These are phyloP conservation scores for Addax nasomaculatus DNA, from an alignment of 2,113 vertebrate genomes.

Conservation along the genomic window DNA sequence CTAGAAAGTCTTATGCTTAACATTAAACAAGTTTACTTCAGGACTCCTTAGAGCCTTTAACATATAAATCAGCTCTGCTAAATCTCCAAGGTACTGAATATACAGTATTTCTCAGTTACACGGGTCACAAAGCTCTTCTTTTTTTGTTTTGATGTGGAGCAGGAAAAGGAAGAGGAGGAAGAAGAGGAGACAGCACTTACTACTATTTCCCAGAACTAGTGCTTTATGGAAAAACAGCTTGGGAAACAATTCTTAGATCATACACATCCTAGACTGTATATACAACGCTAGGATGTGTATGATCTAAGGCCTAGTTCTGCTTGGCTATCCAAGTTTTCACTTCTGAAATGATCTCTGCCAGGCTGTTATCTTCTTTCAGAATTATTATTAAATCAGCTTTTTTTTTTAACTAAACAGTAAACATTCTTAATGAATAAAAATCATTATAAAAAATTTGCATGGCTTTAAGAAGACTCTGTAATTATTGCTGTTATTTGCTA, in stretches of 20 bases:
- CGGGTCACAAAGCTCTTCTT: not conserved
- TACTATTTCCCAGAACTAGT: not conserved
- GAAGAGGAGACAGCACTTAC: not conserved
- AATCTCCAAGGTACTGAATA: not conserved
- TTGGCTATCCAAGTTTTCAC: slow-evolving; percentile 1
- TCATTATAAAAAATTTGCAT: not conserved
- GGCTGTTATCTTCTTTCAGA: not conserved
- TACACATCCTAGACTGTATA: not conserved
- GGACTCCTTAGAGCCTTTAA: not conserved
- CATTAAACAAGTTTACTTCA: slow-evolving; percentile 16
- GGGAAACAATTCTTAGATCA: not conserved
- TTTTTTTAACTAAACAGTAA: not conserved
- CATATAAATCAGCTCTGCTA: not conserved
- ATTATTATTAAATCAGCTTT: not conserved
- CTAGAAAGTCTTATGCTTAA: slow-evolving; percentile 11
- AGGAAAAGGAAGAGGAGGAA: not conserved
- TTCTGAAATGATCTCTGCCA: not conserved
- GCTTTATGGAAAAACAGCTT: not conserved
- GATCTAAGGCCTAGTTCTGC: not conserved
- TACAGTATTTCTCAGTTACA: not conserved
- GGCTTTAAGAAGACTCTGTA: slow-evolving; percentile 8
- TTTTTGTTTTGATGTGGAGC: not conserved
- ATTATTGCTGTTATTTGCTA: not conserved
- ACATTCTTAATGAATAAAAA: slow-evolving; percentile 19
- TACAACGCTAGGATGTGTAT: not conserved